A percentile compares a stretch with the other conserved stretches of the same genome.
phyloP scores from a whole-genome alignment of 2,888 invertebrate species.

The Sinotaia quadrata region DNA sequence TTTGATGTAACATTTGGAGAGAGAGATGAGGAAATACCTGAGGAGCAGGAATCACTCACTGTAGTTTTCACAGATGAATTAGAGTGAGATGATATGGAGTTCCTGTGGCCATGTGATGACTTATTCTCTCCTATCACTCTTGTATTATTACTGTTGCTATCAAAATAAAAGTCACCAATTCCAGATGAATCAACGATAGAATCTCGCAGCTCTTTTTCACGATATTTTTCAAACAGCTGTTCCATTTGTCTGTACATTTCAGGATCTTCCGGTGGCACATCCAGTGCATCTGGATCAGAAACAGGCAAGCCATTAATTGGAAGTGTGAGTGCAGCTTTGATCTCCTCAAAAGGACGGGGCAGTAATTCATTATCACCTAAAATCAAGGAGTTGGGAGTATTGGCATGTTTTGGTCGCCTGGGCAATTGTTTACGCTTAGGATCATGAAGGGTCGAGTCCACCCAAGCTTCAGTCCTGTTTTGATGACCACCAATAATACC shows the following conservation, averaged over 20 bases:
- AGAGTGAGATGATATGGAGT: constrained; percentile 10
- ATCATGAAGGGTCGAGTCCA: constrained; percentile 54
- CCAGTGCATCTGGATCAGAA: constrained; percentile 47
- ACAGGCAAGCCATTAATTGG: constrained; percentile 24
- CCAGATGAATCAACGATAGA: constrained; percentile 58
- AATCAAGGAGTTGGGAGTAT: constrained; percentile 56
- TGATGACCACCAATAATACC: too few species aligned
- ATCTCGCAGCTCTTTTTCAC: constrained; percentile 57
- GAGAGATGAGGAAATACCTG: constrained; percentile 9
- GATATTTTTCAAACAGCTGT: constrained; percentile 63
- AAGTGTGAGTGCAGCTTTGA: constrained; percentile 38
- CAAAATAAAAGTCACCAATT: constrained; percentile 19
- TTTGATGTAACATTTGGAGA: constrained; percentile 6
- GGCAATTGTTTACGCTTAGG: constrained; percentile 45
- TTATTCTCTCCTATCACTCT: constrained; percentile 8
- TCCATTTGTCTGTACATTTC: constrained; percentile 68
- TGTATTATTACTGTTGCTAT: too few species aligned
- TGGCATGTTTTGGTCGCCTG: constrained; percentile 41
- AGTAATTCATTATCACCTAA: constrained; percentile 46
- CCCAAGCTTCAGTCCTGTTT: constrained; percentile 60
- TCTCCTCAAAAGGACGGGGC: constrained; percentile 58
- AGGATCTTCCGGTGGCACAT: constrained; percentile 64
- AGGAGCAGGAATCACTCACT: constrained; percentile 7
- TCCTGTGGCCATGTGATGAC: background rate
- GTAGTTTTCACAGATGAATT: constrained; percentile 2